Evolutionary conservation across 1,140 invertebrate species (phyloP).

Genomic region (Varroa destructor): DNA sequence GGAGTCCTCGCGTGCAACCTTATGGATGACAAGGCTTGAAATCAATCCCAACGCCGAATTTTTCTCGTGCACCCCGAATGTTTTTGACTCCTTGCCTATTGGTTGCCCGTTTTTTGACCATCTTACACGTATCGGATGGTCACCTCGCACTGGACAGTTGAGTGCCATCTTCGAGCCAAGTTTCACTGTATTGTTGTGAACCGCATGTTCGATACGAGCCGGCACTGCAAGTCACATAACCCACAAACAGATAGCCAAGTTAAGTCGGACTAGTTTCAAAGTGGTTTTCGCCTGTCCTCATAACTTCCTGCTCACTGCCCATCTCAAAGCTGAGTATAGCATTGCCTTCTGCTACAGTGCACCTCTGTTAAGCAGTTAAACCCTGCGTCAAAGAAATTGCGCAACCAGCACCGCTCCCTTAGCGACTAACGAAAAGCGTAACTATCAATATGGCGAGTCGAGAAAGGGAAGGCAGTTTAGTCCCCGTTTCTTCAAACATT

Average conservation of each 20-base stretch:
- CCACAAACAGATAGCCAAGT: conserved; percentile 1
- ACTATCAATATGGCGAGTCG: too few relatives aligned
- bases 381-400: too few relatives aligned
- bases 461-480: too few relatives aligned
- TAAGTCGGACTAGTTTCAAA: neutral
- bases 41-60: conserved; percentile 24
- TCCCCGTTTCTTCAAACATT: too few relatives aligned
- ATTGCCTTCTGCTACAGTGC: too few relatives aligned
- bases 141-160: conserved; percentile 36
- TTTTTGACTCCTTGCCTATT: conserved; percentile 25
- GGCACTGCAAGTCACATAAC: conserved; percentile 12
- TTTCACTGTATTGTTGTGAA: conserved; percentile 24
- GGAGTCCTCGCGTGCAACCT: conserved; percentile 26
- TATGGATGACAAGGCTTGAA: conserved; percentile 27
- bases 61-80: conserved; percentile 28
- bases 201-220: conserved; percentile 24
- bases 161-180: conserved; percentile 10
- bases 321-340: too few relatives aligned
- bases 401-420: too few relatives aligned
- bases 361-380: too few relatives aligned
- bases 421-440: too few relatives aligned
- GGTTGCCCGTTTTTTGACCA: conserved; percentile 35
- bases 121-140: conserved; percentile 34
- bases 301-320: too few relatives aligned
- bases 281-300: too few relatives aligned